Evolutionary conservation across 2,113 vertebrate genomes (phyloP), one percentile per base, ranked within the genome.

Genomic region (Pitta sordida): DNA sequence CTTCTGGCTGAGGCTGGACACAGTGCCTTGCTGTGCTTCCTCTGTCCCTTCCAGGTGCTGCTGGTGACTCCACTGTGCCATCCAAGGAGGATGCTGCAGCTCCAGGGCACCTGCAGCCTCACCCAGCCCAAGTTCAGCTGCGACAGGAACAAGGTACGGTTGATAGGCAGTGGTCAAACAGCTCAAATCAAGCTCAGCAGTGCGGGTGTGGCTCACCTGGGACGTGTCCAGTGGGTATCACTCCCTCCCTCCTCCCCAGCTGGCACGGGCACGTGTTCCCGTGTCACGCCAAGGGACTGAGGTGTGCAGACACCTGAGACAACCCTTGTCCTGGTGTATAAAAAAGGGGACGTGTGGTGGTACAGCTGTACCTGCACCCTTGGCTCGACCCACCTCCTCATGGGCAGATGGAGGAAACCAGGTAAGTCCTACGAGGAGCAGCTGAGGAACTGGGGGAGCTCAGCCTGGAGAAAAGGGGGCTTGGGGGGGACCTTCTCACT

Each of bases 231-330:
- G 56, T 3, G n/a, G 60, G 1, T 29, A 4, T 6, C 44, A 18
- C 2, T 53, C 36, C 9, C 7, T 20, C 24, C 43, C 29, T 68
- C 48, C 49, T 65, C 34, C 30, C 80, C 5, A 4, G 32, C 41
- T 24, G 43, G 12, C 13, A 32, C 0, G 5, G 39, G 39, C 48
- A 41, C 2, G 2, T 5, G 59, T 10, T 32, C 39, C 83, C 2
- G 0, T 15, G 30, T 5, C 71, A 44, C 2, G 0, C 1, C 3
- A 13, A 1, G 2, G 8, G 12, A 4, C 2, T 3, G 27, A 1
- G 3, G 39, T 18, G 26, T n/a, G 55, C 82, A 82, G 63, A 39
- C 49, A 29, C 9, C 32, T 13, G 2, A 5, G n/a, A n/a, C n/a
- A n/a, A n/a, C n/a, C n/a, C n/a, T n/a, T n/a, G 2, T 34, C 6